Percentiles rank a stretch among this genome's conserved stretches.
Evolutionary conservation across 2,113 vertebrate genomes (phyloP).

Genomic region (Heptranchias perlo): DNA sequence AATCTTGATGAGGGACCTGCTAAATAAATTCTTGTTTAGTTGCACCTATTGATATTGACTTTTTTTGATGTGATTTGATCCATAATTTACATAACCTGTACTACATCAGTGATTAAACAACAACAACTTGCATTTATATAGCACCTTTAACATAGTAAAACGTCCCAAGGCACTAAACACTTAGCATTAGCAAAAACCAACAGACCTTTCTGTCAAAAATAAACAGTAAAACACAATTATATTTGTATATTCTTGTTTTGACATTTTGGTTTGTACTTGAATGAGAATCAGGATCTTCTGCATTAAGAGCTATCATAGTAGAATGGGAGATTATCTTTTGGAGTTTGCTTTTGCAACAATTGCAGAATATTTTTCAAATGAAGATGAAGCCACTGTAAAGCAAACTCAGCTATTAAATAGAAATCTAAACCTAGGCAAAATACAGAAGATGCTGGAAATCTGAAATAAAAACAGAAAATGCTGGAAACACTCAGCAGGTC

Average conservation of each 20-base stretch:
- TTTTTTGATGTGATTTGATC: background rate
- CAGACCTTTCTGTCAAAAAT: background rate
- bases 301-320: background rate
- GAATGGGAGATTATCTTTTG: background rate
- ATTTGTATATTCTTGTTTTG: background rate
- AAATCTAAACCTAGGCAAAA: background rate
- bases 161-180: too few species aligned
- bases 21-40: background rate
- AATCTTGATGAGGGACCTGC: background rate
- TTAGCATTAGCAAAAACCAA: background rate
- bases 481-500: background rate
- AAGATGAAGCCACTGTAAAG: background rate
- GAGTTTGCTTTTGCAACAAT: background rate
- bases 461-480: background rate
- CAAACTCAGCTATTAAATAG: background rate
- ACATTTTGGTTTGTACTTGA: background rate
- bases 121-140: too few species aligned
- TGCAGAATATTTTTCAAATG: background rate
- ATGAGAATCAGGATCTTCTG: background rate
- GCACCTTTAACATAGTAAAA: too few species aligned
- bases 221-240: background rate
- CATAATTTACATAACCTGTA: background rate
- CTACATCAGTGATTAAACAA: background rate
- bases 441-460: background rate
- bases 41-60: background rate